phyloP scores from a whole-genome alignment of 2,888 invertebrate species.

The Xanthia togata region DNA sequence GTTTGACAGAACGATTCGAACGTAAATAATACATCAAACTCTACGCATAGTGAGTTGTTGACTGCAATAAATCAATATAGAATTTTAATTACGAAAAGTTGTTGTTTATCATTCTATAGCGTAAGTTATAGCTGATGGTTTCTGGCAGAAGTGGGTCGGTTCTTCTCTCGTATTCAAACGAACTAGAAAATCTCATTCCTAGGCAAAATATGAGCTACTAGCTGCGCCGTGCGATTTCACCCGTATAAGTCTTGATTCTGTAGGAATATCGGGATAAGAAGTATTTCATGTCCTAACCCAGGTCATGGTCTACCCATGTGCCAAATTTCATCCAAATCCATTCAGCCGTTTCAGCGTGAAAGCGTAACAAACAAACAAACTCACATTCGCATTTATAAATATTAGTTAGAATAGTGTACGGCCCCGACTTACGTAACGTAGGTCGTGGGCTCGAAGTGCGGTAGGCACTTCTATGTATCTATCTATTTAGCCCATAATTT shows the following conservation, averaged over 20 bases:
- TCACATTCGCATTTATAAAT: too few species aligned
- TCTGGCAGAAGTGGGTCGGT: constrained; percentile 32
- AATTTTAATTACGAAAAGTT: constrained; percentile 43
- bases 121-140: constrained; percentile 6
- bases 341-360: too few species aligned
- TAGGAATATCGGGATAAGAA: too few species aligned
- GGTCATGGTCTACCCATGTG: too few species aligned
- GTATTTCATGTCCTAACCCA: too few species aligned
- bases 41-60: constrained; percentile 32
- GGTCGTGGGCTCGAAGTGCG: fast-evolving
- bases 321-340: too few species aligned
- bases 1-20: constrained; percentile 23
- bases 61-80: constrained; percentile 50
- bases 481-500: too few species aligned
- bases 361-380: too few species aligned
- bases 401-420: neutral
- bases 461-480: neutral
- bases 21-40: constrained; percentile 49
- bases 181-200: neutral
- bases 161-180: neutral
- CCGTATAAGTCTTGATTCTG: too few species aligned
- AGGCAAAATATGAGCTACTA: neutral
- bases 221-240: too few species aligned
- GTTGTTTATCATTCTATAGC: constrained; percentile 30
- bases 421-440: neutral